phyloP scores from a whole-genome alignment of 2,113 vertebrate species.

The Beaufortia kweichowensis region DNA sequence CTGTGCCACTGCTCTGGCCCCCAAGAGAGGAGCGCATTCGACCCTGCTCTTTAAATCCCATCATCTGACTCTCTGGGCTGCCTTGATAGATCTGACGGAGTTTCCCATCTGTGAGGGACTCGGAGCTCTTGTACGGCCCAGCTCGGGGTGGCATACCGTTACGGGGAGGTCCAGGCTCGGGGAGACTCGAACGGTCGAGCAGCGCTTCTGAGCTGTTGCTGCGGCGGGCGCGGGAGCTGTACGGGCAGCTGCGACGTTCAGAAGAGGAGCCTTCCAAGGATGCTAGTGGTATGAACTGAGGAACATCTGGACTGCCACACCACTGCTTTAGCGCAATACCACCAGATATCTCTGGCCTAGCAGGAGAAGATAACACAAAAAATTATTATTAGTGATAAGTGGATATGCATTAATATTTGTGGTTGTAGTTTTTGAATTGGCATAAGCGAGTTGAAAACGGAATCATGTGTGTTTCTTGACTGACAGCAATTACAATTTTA shows the following conservation, averaged over 20 bases:
- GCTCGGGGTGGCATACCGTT: constrained; percentile 71
- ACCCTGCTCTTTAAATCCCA: constrained; percentile 68
- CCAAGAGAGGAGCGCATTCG: constrained; percentile 73
- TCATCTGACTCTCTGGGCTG: constrained; percentile 70
- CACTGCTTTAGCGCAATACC: constrained; percentile 78
- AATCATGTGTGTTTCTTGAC: no score
- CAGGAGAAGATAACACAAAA: constrained; percentile 36
- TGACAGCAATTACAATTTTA: no score
- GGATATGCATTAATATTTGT: no score
- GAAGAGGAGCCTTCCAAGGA: constrained; percentile 71
- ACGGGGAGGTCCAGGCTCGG: constrained; percentile 65
- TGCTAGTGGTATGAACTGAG: constrained; percentile 70
- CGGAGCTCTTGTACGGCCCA: constrained; percentile 84
- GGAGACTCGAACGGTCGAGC: constrained; percentile 79
- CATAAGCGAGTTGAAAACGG: no score
- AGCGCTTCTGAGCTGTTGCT: constrained; percentile 90
- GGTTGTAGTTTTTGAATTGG: no score
- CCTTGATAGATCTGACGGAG: constrained; percentile 72
- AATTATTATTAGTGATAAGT: no score
- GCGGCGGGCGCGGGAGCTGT: constrained; percentile 81
- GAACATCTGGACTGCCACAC: constrained; percentile 83
- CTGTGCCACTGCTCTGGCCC: constrained; percentile 65
- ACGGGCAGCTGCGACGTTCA: constrained; percentile 70
- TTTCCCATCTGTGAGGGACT: constrained; percentile 81
- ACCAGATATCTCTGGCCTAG: constrained; percentile 66